phyloP scores from a whole-genome alignment of 2,797 vertebrate species.

The Tokudaia muenninki region DNA sequence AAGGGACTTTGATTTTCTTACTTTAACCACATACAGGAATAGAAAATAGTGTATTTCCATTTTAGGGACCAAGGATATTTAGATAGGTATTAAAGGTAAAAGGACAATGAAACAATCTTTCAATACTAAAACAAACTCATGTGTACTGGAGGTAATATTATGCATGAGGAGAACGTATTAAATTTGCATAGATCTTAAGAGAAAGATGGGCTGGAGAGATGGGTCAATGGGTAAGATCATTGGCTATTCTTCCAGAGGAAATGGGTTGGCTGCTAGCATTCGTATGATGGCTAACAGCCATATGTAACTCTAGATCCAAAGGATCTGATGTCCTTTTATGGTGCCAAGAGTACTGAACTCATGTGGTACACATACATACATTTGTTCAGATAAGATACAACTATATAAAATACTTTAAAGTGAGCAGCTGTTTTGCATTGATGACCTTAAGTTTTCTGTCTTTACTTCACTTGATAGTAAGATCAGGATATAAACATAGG shows the following conservation, averaged over 20 bases:
- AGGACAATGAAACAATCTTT: background rate
- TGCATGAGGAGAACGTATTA: background rate
- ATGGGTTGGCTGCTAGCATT: background rate
- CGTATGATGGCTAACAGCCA: no score
- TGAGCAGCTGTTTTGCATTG: slow-evolving; percentile 33
- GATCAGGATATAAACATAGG: background rate
- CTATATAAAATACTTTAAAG: background rate
- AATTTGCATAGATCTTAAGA: slow-evolving; percentile 33
- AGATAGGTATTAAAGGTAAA: background rate
- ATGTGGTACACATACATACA: background rate
- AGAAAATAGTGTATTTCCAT: background rate
- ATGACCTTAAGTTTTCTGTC: slow-evolving; percentile 26
- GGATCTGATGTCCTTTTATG: background rate
- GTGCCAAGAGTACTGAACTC: background rate
- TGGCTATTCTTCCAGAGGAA: background rate
- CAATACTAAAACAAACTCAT: background rate
- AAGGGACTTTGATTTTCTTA: no score
- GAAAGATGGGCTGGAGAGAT: background rate
- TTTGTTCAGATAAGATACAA: background rate
- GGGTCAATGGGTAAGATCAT: background rate
- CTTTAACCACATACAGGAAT: background rate
- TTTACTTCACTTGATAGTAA: background rate
- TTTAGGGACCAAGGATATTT: background rate
- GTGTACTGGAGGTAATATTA: background rate
- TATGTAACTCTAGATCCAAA: background rate